These are phyloP conservation scores for Colletes collaris DNA, from an alignment of 2,888 invertebrate species.

Conservation along the genomic window DNA sequence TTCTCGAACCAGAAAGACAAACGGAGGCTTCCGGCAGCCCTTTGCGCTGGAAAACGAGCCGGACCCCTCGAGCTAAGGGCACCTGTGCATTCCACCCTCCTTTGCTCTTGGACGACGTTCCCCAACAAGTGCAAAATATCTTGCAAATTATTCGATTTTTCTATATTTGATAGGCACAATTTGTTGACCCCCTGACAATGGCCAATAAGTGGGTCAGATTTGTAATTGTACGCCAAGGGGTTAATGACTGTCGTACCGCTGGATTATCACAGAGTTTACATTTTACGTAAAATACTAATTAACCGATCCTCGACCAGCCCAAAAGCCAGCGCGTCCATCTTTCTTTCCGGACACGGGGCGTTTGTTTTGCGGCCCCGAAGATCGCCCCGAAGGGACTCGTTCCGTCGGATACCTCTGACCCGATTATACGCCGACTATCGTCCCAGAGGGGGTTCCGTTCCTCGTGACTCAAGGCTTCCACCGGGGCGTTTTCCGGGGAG, in stretches of 20 bases:
- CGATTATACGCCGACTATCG: constrained; percentile 41
- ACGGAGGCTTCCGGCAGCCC: constrained; percentile 5
- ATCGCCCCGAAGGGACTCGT: constrained; percentile 46
- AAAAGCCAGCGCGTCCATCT: not conserved
- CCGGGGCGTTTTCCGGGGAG: constrained; percentile 1
- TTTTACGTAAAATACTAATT: too few species aligned
- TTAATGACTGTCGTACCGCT: too few species aligned
- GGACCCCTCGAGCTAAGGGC: constrained; percentile 72
- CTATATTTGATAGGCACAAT: too few species aligned
- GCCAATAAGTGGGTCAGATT: too few species aligned
- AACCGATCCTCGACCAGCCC: too few species aligned
- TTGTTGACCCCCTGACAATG: too few species aligned
- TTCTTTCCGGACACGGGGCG: constrained; percentile 15
- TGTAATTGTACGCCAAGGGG: too few species aligned
- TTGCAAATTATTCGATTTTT: too few species aligned
- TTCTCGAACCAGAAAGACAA: constrained; percentile 42
- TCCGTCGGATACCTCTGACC: constrained; percentile 23
- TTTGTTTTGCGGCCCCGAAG: constrained; percentile 25
- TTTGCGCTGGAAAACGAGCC: constrained; percentile 25
- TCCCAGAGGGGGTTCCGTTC: constrained; percentile 21
- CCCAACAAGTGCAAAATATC: not conserved
- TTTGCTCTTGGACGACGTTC: constrained; percentile 51
- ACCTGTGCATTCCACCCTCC: constrained; percentile 67
- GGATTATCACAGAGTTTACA: too few species aligned
- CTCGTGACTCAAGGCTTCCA: not conserved